phyloP scores from a whole-genome alignment of 2,797 vertebrate genomes.

The Poliocrania exsul region DNA sequence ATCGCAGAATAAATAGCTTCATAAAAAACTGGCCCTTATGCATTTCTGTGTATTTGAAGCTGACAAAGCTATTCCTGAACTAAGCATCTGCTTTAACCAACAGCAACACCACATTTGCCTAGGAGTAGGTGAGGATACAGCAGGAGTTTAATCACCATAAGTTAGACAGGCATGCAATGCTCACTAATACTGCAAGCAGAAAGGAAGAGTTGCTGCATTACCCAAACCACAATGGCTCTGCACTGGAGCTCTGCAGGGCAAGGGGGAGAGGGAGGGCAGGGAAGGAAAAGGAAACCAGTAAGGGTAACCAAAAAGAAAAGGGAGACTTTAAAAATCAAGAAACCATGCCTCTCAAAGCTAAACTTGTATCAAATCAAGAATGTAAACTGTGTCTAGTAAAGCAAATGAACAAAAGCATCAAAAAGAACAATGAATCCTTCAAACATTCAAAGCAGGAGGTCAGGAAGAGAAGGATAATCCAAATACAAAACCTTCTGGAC shows the following conservation, averaged over 20 bases:
- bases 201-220: neutral
- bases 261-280: neutral
- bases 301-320: neutral
- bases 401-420: neutral
- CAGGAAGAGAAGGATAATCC: neutral
- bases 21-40: neutral
- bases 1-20: neutral
- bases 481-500: neutral
- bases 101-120: rapidly evolving
- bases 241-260: neutral
- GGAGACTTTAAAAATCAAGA: neutral
- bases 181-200: neutral
- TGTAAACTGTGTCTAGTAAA: neutral
- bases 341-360: neutral
- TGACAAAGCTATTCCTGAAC: neutral
- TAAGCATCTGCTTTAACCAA: neutral
- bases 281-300: neutral
- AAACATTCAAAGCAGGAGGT: neutral
- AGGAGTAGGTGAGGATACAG: neutral
- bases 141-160: neutral
- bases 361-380: neutral
- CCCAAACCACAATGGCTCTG: neutral
- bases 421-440: neutral
- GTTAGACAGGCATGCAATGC: neutral
- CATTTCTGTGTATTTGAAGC: neutral